Base-by-base conservation (phyloP, 2,797 vertebrate genomes). In the Pteronotus mesoamericanus region DNA sequence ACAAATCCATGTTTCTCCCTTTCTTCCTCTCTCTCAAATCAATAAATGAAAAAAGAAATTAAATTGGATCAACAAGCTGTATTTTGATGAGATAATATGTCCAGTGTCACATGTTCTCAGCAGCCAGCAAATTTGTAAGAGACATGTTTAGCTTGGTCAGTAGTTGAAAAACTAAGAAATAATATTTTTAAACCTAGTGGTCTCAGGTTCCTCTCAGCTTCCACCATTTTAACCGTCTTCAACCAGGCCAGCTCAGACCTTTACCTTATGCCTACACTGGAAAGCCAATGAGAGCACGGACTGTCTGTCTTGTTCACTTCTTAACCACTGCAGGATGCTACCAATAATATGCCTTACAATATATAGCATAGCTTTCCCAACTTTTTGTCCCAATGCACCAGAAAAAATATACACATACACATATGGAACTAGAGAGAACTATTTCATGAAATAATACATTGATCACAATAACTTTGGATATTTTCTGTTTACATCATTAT, bases 61-160 rank as follows among this genome's bases (percentile, higher is more conserved):
- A 51, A 87, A 66, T 12, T 72, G 51, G 86, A 61, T 1, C 11
- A 61, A 68, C 61, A 95, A n/a, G 37, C 44, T n/a, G 61, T 24
- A 24, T 88, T 96, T 93, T 95, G 68, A 94, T 72, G 32, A 92
- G 53, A 48, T 69, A 46, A 32, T 22, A 29, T 90, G 71, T 46
- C n/a, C 29, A 22, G 89, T 12, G 16, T 92, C 32, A 78, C 24
- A 22, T 2, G 59, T 55, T 93, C 32, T 92, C 53, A 74, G 75
- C 57, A 71, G 77, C 32, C 77, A 77, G 42, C 39, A 87, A 55
- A 91, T 83, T 7, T 89, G 42, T 61, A 55, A 90, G 42, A 68
- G 51, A 79, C 24, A 26, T 5, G 12, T 37, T 94, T 72, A 75
- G 29, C 6, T 90, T 90, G 44, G 39, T 53, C 14, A 42, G 37